Percentiles rank a stretch among this genome's conserved stretches.
Conservation (phyloP, 2,113 vertebrate species). For the Chaenogobius annularis region DNA sequence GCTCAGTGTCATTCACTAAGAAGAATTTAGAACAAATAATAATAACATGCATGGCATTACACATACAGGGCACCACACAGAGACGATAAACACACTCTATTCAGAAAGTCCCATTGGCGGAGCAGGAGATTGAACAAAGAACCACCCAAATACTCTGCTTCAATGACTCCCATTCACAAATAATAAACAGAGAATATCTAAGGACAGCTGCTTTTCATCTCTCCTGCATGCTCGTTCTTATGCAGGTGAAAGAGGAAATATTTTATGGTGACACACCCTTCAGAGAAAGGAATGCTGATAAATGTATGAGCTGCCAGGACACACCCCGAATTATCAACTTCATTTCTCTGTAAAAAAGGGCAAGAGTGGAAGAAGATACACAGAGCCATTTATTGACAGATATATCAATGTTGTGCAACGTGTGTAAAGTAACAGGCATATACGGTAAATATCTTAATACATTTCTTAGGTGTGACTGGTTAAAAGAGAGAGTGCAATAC, state of each 20-base stretch:
- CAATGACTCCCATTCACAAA: neutral
- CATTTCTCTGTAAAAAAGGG: constrained; percentile 11
- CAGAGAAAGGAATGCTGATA: constrained; percentile 63
- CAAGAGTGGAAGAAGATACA: neutral
- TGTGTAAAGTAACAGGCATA: neutral
- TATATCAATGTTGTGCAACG: neutral
- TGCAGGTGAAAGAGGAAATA: constrained; percentile 36
- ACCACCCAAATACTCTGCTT: neutral
- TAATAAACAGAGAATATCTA: neutral
- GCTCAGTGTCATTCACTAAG: no score
- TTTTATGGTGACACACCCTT: constrained; percentile 46
- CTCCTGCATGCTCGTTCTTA: neutral
- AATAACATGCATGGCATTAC: no score
- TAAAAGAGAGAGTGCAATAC: no score
- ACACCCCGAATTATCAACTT: constrained; percentile 43
- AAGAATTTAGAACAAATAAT: no score
- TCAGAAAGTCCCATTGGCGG: neutral
- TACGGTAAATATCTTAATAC: neutral
- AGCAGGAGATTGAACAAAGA: neutral
- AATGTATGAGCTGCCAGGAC: constrained; percentile 42
- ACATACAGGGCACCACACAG: neutral
- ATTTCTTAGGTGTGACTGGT: neutral
- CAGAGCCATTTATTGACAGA: neutral
- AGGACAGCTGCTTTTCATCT: neutral
- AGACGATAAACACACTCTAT: neutral